Conservation (phyloP, 2,888 invertebrate species). For the Anaspis maculata region DNA sequence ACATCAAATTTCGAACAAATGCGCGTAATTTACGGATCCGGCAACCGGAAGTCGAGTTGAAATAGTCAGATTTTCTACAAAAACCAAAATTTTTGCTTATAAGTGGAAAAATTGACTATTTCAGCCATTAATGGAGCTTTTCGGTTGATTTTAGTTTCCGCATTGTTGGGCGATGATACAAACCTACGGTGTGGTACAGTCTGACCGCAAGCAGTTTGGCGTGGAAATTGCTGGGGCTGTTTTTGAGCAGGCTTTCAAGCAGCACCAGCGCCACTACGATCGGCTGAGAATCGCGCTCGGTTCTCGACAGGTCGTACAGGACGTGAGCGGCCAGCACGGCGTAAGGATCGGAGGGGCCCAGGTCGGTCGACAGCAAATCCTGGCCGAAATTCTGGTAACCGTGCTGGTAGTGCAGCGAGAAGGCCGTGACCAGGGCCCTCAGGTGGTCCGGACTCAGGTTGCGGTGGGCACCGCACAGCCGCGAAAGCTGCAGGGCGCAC, state of each 20-base stretch:
- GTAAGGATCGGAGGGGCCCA: constrained; percentile 72
- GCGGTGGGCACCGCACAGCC: constrained; percentile 61
- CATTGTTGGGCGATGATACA: too few relatives aligned
- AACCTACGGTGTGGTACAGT: constrained; percentile 68
- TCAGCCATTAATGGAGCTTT: too few relatives aligned
- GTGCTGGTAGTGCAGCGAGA: constrained; percentile 59
- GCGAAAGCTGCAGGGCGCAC: constrained; percentile 65
- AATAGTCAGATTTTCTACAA: too few relatives aligned
- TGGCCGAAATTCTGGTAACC: constrained; percentile 49
- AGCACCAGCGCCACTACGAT: constrained; percentile 58
- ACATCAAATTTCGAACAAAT: too few relatives aligned
- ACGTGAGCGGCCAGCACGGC: constrained; percentile 69
- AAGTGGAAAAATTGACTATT: too few relatives aligned
- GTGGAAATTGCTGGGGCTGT: constrained; percentile 84
- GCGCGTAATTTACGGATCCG: too few relatives aligned
- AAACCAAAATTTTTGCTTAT: too few relatives aligned
- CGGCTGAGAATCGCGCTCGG: constrained; percentile 47
- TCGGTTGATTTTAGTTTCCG: too few relatives aligned
- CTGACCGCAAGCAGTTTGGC: constrained; percentile 76
- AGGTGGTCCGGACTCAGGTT: constrained; percentile 48
- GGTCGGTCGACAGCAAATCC: constrained; percentile 58
- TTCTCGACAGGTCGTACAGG: constrained; percentile 50
- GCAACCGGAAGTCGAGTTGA: too few relatives aligned
- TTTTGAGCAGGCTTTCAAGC: constrained; percentile 63
- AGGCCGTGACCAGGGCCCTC: constrained; percentile 50